Percentiles rank a stretch among this genome's conserved stretches.
These are phyloP conservation scores for Craseonycteris thonglongyai DNA, from an alignment of 2,113 vertebrate species.

Conservation along the genomic window DNA sequence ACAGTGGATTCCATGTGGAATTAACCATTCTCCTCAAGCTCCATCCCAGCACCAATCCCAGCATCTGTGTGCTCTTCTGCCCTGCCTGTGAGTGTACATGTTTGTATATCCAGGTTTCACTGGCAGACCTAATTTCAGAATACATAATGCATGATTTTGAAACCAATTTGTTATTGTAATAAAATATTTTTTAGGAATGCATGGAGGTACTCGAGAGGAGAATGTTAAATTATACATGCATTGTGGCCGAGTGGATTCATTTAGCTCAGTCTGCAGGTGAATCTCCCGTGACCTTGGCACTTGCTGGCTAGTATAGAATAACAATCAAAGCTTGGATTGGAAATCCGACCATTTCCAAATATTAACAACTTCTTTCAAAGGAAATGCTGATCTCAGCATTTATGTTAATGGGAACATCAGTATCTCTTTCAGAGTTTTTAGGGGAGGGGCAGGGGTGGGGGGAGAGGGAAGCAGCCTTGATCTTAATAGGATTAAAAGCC, in stretches of 20 bases:
- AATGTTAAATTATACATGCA: slow-evolving; percentile 88
- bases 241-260: slow-evolving; percentile 82
- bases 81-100: slow-evolving; percentile 61
- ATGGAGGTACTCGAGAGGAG: slow-evolving; percentile 80
- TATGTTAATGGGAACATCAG: slow-evolving; percentile 83
- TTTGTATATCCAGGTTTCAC: slow-evolving; percentile 78
- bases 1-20: slow-evolving; percentile 63
- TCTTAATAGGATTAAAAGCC: slow-evolving; percentile 86
- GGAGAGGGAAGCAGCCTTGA: slow-evolving; percentile 35
- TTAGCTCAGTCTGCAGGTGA: slow-evolving; percentile 82
- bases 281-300: slow-evolving; percentile 85
- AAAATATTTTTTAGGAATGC: slow-evolving; percentile 87
- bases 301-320: slow-evolving; percentile 81
- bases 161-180: slow-evolving; percentile 90
- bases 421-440: slow-evolving; percentile 82
- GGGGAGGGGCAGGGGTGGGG: neutral
- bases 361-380: slow-evolving; percentile 86
- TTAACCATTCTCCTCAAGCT: slow-evolving; percentile 58
- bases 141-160: slow-evolving; percentile 88
- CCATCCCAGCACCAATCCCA: slow-evolving; percentile 16
- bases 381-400: slow-evolving; percentile 86
- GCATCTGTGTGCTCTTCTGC: slow-evolving; percentile 26
- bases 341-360: slow-evolving; percentile 85
- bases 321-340: slow-evolving; percentile 81
- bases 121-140: slow-evolving; percentile 85